phyloP scores from a whole-genome alignment of 2,797 vertebrate species.

The Oreochromis grahami region DNA sequence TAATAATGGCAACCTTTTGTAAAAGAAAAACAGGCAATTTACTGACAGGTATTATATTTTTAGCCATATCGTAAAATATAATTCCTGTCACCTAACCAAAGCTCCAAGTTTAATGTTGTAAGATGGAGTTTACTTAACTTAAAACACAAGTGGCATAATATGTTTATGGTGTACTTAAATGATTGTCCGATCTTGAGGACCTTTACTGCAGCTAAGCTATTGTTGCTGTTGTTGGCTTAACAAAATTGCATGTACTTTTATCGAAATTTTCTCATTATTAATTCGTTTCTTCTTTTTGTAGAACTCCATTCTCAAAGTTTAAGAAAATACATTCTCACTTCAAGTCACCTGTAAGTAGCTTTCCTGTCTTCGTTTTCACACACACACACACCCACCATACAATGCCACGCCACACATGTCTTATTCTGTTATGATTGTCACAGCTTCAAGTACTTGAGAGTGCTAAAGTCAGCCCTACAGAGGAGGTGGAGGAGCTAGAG shows the following conservation, averaged over 20 bases:
- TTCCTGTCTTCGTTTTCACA: not conserved
- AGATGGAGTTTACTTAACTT: not conserved
- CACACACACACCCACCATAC: not conserved
- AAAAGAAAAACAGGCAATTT: not conserved
- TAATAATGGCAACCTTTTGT: not conserved
- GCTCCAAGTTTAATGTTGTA: not conserved
- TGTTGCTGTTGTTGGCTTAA: not conserved
- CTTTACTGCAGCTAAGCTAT: not conserved
- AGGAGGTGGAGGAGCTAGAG: slow-evolving; percentile 79
- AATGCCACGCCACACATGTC: not conserved
- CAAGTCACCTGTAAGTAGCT: slow-evolving; percentile 66
- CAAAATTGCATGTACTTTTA: not conserved
- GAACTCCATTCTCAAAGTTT: slow-evolving; percentile 59
- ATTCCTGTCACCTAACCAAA: not conserved
- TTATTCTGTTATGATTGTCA: not conserved
- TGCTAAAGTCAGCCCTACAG: slow-evolving; percentile 51
- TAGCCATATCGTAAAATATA: not conserved
- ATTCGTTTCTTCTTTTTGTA: not conserved
- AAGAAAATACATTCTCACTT: slow-evolving; percentile 59
- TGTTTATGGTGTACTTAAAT: not conserved
- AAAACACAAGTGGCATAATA: not conserved
- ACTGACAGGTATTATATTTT: not conserved
- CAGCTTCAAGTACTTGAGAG: slow-evolving; percentile 51
- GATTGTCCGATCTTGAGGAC: not conserved
- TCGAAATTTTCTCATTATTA: not conserved